Conservation (phyloP, 2,113 vertebrate species). For the Dryoscopus gambensis region DNA sequence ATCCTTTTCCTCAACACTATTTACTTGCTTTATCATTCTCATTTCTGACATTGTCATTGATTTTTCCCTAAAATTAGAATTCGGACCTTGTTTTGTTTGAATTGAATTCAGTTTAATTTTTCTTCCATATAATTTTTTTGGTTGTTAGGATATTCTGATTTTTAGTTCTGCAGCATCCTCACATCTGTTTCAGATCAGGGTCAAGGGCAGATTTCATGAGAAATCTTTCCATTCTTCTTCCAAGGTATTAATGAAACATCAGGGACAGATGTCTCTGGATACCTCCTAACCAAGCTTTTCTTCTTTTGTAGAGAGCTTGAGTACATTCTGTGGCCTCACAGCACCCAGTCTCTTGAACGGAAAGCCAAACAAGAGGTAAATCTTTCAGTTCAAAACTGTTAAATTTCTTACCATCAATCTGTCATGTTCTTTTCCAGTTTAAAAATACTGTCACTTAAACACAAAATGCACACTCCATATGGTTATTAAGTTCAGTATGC, state of each 20-base stretch:
- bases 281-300: not conserved
- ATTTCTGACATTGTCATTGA: not conserved
- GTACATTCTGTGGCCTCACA: not conserved
- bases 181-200: not conserved
- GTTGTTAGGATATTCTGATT: not conserved
- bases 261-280: not conserved
- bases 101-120: not conserved
- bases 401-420: not conserved
- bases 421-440: not conserved
- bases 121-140: not conserved
- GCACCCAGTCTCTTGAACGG: not conserved
- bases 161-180: not conserved
- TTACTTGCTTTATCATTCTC: not conserved
- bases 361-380: not conserved
- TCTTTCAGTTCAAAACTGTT: not conserved
- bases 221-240: not conserved
- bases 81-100: not conserved
- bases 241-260: not conserved
- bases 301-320: not conserved
- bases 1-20: not conserved
- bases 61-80: not conserved
- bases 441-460: not conserved
- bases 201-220: not conserved
- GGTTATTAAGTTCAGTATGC: not conserved
- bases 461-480: not conserved